Evolutionary conservation across 2,888 invertebrate species (phyloP), one percentile per base, ranked within the genome.

Genomic region (Adineta ricciae): DNA sequence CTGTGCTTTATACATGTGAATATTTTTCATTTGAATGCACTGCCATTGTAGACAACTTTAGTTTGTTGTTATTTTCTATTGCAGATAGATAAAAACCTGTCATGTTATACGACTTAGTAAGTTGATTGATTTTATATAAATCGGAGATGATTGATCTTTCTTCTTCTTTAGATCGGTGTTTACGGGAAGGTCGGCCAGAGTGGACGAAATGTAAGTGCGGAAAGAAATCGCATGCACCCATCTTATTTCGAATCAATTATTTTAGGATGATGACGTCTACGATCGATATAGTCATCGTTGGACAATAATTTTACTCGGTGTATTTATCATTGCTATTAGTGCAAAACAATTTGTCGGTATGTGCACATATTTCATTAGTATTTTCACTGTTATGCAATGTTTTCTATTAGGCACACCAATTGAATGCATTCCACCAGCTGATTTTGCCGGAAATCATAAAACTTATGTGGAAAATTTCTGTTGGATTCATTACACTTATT

Each of bases 311-410:
- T 36, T 83, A 36, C 32, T 83, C 24, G 83, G 38, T 27, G 50
- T 83, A 21, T 83, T 83, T 52, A 49, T 83, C 32, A 50, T 83
- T 21, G 83, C 83, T 83, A 83, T 83, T 24, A 83, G 50, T 32
- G 52, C 50, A 21, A 83, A 83, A 83, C 83, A 78, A 78, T 78
- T 78, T 78, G 78, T 78, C n/a, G 78, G 78, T 78, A 78, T 41
- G 78, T 41, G 9, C n/a, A 3, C 16, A 16, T 24, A 9, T 2
- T 41, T 9, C 36, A 1, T 32, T 73, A 8, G 2, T 32, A 36
- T 38, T 78, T 38, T 3, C 38, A 7, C 11, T 24, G 7, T 2
- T 64, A 19, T 32, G 16, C 1, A 64, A 64, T 27, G 27, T 19
- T 19, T 32, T 36, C 11, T 5, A 49, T 5, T 32, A 50, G 83